Evolutionary conservation across 2,888 invertebrate genomes (phyloP).

Genomic region (Caprella mutica): DNA sequence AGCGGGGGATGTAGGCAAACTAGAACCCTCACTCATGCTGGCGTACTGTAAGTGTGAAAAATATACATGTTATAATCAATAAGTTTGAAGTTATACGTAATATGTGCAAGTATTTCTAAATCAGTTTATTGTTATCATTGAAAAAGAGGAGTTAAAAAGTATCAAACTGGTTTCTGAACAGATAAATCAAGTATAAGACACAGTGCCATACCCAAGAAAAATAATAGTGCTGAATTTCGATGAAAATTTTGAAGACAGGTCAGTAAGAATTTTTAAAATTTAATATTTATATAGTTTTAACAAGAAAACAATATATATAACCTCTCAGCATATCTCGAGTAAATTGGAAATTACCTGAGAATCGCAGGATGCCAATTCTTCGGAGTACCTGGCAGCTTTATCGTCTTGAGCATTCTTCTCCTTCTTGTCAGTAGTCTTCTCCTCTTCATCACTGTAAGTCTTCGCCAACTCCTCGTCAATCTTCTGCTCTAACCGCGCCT

Average conservation of each 20-base stretch:
- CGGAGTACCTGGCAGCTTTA: neutral
- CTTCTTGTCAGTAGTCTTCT: neutral
- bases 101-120: no score
- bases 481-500: slow-evolving; percentile 5
- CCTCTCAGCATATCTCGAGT: neutral
- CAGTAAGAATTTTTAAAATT: neutral
- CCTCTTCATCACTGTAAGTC: slow-evolving; percentile 5
- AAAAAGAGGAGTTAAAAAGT: neutral
- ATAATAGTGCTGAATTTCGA: neutral
- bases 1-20: slow-evolving; percentile 29
- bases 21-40: slow-evolving; percentile 31
- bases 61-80: no score
- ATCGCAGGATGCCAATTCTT: slow-evolving; percentile 9
- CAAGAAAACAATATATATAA: neutral
- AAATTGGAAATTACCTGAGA: slow-evolving; percentile 1
- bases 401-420: neutral
- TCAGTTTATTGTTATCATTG: no score
- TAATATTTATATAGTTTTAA: neutral
- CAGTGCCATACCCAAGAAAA: neutral
- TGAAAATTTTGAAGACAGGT: neutral
- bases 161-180: neutral
- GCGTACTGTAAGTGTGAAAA: slow-evolving; percentile 31
- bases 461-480: slow-evolving; percentile 8
- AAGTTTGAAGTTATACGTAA: no score
- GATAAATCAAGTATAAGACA: neutral